These are phyloP conservation scores for Cecropterus lyciades DNA, from an alignment of 1,140 invertebrate species.

Conservation along the genomic window DNA sequence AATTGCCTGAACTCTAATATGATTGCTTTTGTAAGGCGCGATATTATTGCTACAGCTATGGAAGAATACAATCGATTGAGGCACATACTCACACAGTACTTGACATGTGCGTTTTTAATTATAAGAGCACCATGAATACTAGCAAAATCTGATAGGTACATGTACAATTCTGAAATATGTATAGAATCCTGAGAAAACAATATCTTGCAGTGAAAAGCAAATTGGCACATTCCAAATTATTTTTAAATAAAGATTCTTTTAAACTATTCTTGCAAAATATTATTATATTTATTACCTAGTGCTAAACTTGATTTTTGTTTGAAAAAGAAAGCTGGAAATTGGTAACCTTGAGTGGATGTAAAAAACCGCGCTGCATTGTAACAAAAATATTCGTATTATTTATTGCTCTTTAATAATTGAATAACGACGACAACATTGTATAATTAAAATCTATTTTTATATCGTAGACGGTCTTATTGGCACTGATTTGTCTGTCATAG, in stretches of 20 bases:
- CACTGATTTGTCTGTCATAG: constrained; percentile 17
- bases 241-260: not conserved
- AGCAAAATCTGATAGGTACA: constrained; percentile 26
- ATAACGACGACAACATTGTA: constrained; percentile 32
- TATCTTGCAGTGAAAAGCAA: not conserved
- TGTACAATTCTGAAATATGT: no score
- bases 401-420: constrained; percentile 26
- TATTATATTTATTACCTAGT: not conserved
- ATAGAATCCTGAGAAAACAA: not conserved
- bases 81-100: constrained; percentile 26
- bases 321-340: constrained; percentile 28
- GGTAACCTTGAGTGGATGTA: constrained; percentile 20
- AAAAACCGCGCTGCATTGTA: constrained; percentile 30
- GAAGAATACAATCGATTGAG: constrained; percentile 32
- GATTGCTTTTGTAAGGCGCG: constrained; percentile 26
- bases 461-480: constrained; percentile 27
- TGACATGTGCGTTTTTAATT: constrained; percentile 30
- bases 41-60: constrained; percentile 29
- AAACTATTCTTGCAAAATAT: no score
- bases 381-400: constrained; percentile 35
- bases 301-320: constrained; percentile 4
- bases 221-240: constrained; percentile 30
- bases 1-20: constrained; percentile 11
- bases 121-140: constrained; percentile 32
- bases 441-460: constrained; percentile 8